Conservation (phyloP, 2,888 invertebrate genomes). For the Dicranocentrus wangi region DNA sequence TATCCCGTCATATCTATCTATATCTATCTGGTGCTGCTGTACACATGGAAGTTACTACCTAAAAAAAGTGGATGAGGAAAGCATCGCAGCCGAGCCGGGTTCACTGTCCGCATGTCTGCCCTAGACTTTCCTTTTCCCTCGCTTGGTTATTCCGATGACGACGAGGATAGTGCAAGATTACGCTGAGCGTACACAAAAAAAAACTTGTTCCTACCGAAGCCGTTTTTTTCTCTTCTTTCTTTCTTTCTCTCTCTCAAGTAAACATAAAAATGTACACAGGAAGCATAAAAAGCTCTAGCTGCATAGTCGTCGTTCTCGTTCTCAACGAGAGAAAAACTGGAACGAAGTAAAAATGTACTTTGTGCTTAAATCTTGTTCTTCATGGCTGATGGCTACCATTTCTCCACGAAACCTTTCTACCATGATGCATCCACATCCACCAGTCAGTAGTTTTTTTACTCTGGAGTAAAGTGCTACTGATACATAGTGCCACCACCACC, state of each 20-base stretch:
- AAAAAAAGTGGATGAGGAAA: too few species aligned
- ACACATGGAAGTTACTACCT: too few species aligned
- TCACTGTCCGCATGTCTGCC: constrained; percentile 64
- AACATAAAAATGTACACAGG: neutral
- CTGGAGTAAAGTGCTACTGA: constrained; percentile 14
- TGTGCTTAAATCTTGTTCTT: constrained; percentile 45
- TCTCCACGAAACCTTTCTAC: neutral
- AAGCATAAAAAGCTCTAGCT: neutral
- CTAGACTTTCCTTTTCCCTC: constrained; percentile 53
- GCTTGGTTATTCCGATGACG: neutral
- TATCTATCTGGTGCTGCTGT: too few species aligned
- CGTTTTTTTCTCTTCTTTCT: neutral
- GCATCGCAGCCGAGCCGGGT: too few species aligned
- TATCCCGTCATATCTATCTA: neutral
- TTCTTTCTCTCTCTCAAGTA: neutral
- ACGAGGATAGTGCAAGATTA: constrained; percentile 15
- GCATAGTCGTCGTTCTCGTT: neutral
- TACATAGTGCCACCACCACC: constrained; percentile 28
- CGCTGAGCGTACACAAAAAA: constrained; percentile 17
- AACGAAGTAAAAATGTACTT: constrained; percentile 38
- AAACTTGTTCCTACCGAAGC: too few species aligned
- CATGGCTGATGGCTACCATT: constrained; percentile 53
- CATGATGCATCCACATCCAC: too few species aligned
- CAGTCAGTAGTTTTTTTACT: too few species aligned
- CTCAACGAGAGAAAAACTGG: constrained; percentile 35